Evolutionary conservation across 2,888 invertebrate genomes (phyloP), one percentile per base, ranked within the genome.

Genomic region (Morpho achilles): DNA sequence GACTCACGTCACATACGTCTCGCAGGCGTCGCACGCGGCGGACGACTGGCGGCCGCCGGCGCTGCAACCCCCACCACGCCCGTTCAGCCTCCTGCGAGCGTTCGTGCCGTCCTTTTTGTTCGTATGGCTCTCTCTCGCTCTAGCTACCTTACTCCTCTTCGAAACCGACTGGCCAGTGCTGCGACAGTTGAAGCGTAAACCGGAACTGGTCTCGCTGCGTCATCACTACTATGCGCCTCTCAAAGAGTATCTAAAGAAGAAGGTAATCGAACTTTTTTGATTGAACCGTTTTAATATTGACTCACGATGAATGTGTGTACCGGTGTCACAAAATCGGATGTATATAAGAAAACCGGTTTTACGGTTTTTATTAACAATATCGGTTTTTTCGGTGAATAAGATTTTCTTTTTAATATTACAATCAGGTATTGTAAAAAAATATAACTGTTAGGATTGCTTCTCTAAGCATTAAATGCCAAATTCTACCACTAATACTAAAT

Each of bases 191-290:
- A 93, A 94, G 61, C 93, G 94, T 74, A 93, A 94, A 75, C 96
- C 96, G 40, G 96, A 97, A 86, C 93, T 97, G 84, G 77, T 93
- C 44, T 92, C 95, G 52, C 91, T 97, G 58, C 93, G 94, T 62
- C 93, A 94, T 69, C 95, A 96, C 73, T 96, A 96, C 84, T 97
- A 97, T 84, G 94, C 94, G 72, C 96, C 97, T 32, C 89, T 96
- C 58, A 96, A 96, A 81, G 94, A 96, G 75, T 96, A 94, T 82
- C 82, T 96, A 68, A 92, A 92, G 73, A 91, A 89, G 70, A 94
- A 93, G 75, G 86, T 94, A 60, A 87, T 91, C 23, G 87, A 93
- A 76, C 87, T 93, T 74, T 94, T 93, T 76, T 93, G 92, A 93
- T 92, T 79, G 71, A 50, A n/a, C 48, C 44, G 52, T 23, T 45